Percentiles rank a stretch among this genome's conserved stretches.
phyloP scores from a whole-genome alignment of 2,888 invertebrate species.

The Pterostichus madidus region DNA sequence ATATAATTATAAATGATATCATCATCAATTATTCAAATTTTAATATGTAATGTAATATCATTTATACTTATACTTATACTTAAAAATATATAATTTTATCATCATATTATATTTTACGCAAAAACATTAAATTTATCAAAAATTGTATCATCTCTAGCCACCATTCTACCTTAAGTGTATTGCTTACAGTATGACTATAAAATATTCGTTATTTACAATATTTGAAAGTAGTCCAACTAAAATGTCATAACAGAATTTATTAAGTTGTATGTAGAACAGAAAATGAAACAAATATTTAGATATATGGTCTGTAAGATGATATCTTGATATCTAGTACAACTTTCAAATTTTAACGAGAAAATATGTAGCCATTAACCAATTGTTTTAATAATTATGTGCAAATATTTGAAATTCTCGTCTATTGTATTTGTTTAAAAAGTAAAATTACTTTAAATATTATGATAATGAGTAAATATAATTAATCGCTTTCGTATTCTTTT shows the following conservation, averaged over 20 bases:
- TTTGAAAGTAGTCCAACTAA: not conserved
- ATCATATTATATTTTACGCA: too few relatives aligned
- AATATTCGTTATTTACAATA: not conserved
- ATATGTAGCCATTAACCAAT: not conserved
- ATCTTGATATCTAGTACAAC: slow-evolving; percentile 27
- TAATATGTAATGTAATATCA: too few relatives aligned
- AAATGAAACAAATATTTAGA: slow-evolving; percentile 16
- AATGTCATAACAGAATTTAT: not conserved
- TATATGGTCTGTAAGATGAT: not conserved
- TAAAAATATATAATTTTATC: too few relatives aligned
- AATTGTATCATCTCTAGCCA: not conserved
- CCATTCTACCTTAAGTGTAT: not conserved
- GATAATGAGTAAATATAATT: slow-evolving; percentile 9
- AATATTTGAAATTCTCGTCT: slow-evolving; percentile 16
- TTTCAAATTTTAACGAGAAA: slow-evolving; percentile 18
- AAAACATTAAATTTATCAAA: too few relatives aligned
- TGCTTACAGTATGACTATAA: not conserved
- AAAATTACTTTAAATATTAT: slow-evolving; percentile 13
- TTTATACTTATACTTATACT: too few relatives aligned
- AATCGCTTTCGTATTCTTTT: slow-evolving; percentile 3
- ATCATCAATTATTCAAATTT: not conserved
- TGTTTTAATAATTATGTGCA: slow-evolving; percentile 16
- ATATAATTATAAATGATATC: slow-evolving; percentile 36
- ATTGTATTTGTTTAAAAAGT: slow-evolving; percentile 13
- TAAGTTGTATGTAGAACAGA: slow-evolving; percentile 1